Conservation (phyloP, 2,113 vertebrate genomes). For the Acanthochromis polyacanthus region DNA sequence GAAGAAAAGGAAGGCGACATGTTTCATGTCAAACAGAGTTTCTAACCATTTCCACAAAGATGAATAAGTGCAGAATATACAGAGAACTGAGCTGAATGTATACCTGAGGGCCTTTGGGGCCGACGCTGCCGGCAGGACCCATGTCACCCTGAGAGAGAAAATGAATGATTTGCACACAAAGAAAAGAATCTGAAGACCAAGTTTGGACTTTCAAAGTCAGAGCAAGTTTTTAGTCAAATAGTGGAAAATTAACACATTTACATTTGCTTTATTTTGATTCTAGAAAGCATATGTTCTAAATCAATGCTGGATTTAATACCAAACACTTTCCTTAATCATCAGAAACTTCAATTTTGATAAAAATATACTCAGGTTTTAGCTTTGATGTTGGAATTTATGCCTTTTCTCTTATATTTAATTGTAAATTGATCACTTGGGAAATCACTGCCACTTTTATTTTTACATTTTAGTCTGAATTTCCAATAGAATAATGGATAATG, state of each 20-base stretch:
- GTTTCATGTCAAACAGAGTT: slow-evolving; percentile 12
- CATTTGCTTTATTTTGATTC: background rate
- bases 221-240: background rate
- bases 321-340: no score
- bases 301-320: no score
- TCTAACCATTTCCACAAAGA: slow-evolving; percentile 22
- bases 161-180: slow-evolving; percentile 24
- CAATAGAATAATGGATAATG: background rate
- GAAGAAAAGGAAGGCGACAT: slow-evolving; percentile 27
- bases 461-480: background rate
- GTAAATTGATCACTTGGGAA: no score
- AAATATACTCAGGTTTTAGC: no score
- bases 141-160: slow-evolving; percentile 85
- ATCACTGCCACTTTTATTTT: no score
- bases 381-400: no score
- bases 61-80: slow-evolving; percentile 11
- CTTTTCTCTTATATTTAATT: no score
- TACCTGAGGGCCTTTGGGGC: slow-evolving; percentile 87
- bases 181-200: background rate
- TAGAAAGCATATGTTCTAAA: no score
- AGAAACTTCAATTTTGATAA: no score
- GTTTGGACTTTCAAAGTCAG: background rate
- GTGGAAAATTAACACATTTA: background rate
- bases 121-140: slow-evolving; percentile 84
- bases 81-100: background rate